Percentiles rank a stretch among this genome's conserved stretches.
Evolutionary conservation across 2,888 invertebrate species (phyloP).

Genomic region (Synanthedon formicaeformis): DNA sequence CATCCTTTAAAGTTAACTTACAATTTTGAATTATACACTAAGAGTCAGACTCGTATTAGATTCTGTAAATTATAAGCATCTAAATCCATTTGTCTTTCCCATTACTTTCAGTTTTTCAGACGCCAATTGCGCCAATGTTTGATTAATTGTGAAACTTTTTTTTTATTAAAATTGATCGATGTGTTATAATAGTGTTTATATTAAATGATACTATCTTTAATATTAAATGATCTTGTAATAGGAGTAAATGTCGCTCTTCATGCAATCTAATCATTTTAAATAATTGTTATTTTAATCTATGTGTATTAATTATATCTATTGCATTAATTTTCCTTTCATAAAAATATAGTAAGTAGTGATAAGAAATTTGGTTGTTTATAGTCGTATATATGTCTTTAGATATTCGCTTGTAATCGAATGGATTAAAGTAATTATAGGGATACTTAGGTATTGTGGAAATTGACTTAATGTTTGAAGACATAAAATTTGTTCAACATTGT

Average conservation of each 20-base stretch:
- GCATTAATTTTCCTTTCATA: constrained; percentile 1
- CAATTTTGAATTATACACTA: constrained; percentile 33
- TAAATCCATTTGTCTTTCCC: constrained; percentile 69
- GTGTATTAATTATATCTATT: neutral
- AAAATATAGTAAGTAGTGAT: constrained; percentile 10
- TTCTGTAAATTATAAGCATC: constrained; percentile 55
- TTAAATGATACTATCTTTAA: too few species aligned
- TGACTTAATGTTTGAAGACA: too few species aligned
- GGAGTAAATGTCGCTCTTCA: too few species aligned
- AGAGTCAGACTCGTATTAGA: constrained; percentile 50
- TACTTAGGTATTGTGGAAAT: constrained; percentile 15
- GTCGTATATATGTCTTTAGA: constrained; percentile 31
- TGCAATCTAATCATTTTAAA: too few species aligned
- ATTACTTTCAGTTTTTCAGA: constrained; percentile 37
- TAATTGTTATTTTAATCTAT: neutral
- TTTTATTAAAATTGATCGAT: constrained; percentile 21
- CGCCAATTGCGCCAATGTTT: constrained; percentile 22
- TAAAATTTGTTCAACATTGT: too few species aligned
- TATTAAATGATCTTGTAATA: neutral
- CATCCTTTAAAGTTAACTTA: constrained; percentile 12
- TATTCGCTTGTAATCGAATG: constrained; percentile 24
- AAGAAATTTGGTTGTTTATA: constrained; percentile 26
- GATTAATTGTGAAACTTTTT: constrained; percentile 21
- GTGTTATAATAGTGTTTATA: too few species aligned
- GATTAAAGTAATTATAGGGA: constrained; percentile 14